These are phyloP conservation scores for Coreius guichenoti DNA, from an alignment of 2,797 vertebrate genomes.

Conservation along the genomic window DNA sequence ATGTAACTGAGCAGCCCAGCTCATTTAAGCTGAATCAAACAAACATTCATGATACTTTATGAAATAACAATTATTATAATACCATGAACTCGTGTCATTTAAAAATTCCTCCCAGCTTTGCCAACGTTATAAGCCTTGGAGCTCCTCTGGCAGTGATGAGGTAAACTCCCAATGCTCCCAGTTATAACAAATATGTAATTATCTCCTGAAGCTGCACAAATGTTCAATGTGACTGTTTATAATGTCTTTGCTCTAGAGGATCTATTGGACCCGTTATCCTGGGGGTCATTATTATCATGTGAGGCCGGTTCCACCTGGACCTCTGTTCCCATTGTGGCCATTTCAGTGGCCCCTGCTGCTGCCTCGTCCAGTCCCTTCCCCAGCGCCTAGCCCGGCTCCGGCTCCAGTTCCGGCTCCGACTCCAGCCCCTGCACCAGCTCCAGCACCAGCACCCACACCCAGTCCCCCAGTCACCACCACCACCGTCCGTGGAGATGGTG, in stretches of 20 bases:
- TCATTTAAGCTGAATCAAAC: not conserved
- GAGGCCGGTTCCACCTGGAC: not conserved
- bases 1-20: not conserved
- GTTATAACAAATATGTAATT: not conserved
- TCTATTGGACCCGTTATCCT: conserved; percentile 19
- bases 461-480: not conserved
- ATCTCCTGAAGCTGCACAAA: not conserved
- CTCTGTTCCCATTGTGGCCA: conserved; percentile 7
- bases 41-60: not conserved
- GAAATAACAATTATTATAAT: not conserved
- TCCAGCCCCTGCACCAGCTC: fast-evolving
- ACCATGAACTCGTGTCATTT: not conserved
- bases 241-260: conserved; percentile 41
- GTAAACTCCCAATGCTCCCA: conserved; percentile 51
- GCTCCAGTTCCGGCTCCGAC: not conserved
- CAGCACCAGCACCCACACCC: not conserved
- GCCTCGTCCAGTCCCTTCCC: not conserved
- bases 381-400: not conserved
- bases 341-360: not conserved
- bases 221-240: not conserved
- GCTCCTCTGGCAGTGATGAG: conserved; percentile 72
- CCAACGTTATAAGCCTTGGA: conserved; percentile 54
- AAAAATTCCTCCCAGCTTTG: conserved; percentile 60
- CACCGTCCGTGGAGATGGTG: conserved; percentile 26
- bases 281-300: not conserved